Evolutionary conservation across 2,888 invertebrate species (phyloP).

Genomic region (Hartigia nigra): DNA sequence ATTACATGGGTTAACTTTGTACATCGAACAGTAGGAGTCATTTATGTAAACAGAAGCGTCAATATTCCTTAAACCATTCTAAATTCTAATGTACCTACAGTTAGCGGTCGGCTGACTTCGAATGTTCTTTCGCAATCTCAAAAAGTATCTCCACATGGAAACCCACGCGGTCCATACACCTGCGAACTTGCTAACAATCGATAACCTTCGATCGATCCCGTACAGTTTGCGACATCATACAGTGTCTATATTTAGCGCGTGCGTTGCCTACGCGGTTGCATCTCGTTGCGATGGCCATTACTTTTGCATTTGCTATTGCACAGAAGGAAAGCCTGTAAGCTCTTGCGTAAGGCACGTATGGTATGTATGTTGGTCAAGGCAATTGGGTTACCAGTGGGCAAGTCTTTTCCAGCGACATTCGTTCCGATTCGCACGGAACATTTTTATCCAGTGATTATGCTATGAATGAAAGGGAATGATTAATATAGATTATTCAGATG

Average conservation of each 20-base stretch:
- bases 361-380: slow-evolving; percentile 60
- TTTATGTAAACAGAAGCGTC: neutral
- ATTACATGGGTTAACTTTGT: neutral
- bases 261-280: neutral
- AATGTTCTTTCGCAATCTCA: neutral
- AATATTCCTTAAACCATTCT: too few species aligned
- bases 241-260: neutral
- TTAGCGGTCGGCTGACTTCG: neutral
- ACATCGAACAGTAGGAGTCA: neutral
- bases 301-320: neutral
- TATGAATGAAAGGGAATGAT: slow-evolving; percentile 19
- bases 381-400: slow-evolving; percentile 50
- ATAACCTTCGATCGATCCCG: neutral
- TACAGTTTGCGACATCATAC: neutral
- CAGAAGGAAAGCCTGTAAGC: neutral
- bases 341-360: slow-evolving; percentile 4
- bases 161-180: neutral
- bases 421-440: slow-evolving; percentile 18
- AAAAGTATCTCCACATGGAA: neutral
- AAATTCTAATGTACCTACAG: neutral
- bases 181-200: neutral
- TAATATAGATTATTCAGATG: neutral
- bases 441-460: neutral
- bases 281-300: neutral
- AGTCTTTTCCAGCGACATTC: slow-evolving; percentile 18